A percentile compares a stretch with the other conserved stretches of the same genome.
Conservation (phyloP, 1,140 invertebrate species). For the Drosophila ficusphila region DNA sequence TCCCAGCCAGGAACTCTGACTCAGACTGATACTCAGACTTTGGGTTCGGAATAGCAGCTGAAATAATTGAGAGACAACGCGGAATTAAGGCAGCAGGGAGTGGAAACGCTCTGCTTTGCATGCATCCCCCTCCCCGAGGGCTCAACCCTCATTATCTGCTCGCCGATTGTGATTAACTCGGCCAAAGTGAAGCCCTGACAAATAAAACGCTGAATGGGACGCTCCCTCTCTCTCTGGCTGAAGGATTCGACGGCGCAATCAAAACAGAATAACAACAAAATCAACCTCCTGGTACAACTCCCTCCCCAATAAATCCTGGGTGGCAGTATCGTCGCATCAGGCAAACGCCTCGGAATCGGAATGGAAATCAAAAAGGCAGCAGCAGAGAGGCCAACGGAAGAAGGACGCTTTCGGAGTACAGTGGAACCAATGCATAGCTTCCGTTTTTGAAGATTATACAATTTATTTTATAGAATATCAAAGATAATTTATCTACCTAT, state of each 20-base stretch:
- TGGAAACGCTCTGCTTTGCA: conserved; percentile 55
- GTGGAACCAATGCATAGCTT: background rate
- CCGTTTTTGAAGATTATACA: no score
- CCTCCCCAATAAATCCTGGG: conserved; percentile 49
- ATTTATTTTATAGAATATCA: background rate
- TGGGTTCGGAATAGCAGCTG: conserved; percentile 63
- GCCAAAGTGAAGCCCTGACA: conserved; percentile 70
- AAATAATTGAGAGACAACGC: conserved; percentile 83
- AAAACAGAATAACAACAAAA: conserved; percentile 54
- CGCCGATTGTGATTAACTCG: conserved; percentile 74
- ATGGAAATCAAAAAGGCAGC: conserved; percentile 83
- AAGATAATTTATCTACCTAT: no score
- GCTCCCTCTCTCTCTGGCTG: conserved; percentile 1
- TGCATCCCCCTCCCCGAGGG: conserved; percentile 34
- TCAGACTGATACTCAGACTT: no score
- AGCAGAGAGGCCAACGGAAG: conserved; percentile 39
- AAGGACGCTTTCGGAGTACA: conserved; percentile 17
- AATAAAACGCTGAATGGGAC: conserved; percentile 46
- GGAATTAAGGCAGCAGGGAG: conserved; percentile 57
- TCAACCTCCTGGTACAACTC: conserved; percentile 26
- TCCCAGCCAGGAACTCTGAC: conserved; percentile 7
- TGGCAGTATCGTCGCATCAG: conserved; percentile 82
- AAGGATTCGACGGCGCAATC: conserved; percentile 19
- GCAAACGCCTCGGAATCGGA: conserved; percentile 83
- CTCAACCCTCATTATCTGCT: conserved; percentile 73